A percentile compares a stretch with the other conserved stretches of the same genome.
Conservation (phyloP, 2,888 invertebrate genomes). For the Atethmia centrago region DNA sequence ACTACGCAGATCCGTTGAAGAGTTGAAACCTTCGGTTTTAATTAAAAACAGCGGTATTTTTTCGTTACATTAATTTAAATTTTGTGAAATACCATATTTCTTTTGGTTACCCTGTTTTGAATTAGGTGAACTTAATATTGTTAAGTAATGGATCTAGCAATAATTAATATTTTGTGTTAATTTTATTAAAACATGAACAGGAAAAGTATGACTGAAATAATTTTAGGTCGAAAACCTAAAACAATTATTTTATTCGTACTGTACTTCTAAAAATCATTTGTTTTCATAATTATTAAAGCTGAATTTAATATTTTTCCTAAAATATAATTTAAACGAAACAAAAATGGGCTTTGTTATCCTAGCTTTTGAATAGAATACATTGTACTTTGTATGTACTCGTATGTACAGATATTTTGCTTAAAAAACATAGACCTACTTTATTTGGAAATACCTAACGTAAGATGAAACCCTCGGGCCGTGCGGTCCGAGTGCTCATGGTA, state of each 20-base stretch:
- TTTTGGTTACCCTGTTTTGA: slow-evolving; percentile 36
- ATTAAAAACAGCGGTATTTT: slow-evolving; percentile 75
- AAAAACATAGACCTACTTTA: not conserved
- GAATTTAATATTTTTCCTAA: not conserved
- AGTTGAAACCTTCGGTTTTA: slow-evolving; percentile 79
- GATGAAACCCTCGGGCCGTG: no score
- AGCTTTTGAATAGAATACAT: no score
- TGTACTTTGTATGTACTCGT: not conserved
- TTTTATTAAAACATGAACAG: slow-evolving; percentile 5
- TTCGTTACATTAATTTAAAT: slow-evolving; percentile 50
- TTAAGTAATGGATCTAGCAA: not conserved
- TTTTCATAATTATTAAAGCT: not conserved
- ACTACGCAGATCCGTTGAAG: slow-evolving; percentile 70
- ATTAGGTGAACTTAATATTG: slow-evolving; percentile 24
- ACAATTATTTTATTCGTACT: not conserved
- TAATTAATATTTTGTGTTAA: slow-evolving; percentile 9
- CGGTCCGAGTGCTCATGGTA: no score
- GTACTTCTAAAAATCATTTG: not conserved
- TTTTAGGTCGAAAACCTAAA: not conserved
- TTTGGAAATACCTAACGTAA: not conserved
- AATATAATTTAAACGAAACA: no score
- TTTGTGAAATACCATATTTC: slow-evolving; percentile 49
- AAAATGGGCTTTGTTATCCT: no score
- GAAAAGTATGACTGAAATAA: not conserved
- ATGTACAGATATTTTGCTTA: not conserved